A percentile compares a stretch with the other conserved stretches of the same genome.
These are phyloP conservation scores for Hesperophylax magnus DNA, from an alignment of 1,140 invertebrate species.

Conservation along the genomic window DNA sequence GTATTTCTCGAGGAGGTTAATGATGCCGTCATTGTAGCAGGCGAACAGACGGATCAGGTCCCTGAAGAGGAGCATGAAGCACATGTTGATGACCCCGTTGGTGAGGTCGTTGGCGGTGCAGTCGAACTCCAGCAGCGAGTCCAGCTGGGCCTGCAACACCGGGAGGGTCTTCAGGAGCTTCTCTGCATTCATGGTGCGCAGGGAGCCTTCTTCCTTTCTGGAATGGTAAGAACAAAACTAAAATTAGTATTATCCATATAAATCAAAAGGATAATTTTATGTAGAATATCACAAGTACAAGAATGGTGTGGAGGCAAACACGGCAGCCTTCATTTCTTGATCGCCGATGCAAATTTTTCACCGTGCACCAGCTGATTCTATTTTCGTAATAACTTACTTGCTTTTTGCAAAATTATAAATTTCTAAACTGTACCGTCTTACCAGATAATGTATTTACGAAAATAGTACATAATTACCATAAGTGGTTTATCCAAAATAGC, in stretches of 20 bases:
- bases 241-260: not conserved
- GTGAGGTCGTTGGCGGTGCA: constrained; percentile 96
- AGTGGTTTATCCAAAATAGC: too few relatives aligned
- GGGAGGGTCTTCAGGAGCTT: constrained; percentile 98
- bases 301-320: too few relatives aligned
- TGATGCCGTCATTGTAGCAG: constrained; percentile 99
- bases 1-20: constrained; percentile 99
- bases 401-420: too few relatives aligned
- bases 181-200: constrained; percentile 97
- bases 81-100: constrained; percentile 98
- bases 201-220: constrained; percentile 96
- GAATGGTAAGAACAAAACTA: constrained; percentile 58
- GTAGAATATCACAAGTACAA: too few relatives aligned
- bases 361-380: too few relatives aligned
- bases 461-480: too few relatives aligned
- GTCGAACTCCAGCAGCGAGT: constrained; percentile 97
- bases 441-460: too few relatives aligned
- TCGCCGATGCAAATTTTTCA: too few relatives aligned
- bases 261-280: too few relatives aligned
- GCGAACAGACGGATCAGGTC: constrained; percentile 99
- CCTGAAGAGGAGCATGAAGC: constrained; percentile 98
- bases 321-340: too few relatives aligned
- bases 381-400: too few relatives aligned
- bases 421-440: too few relatives aligned
- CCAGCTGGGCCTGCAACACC: constrained; percentile 94